These are phyloP conservation scores for Callosobruchus maculatus DNA, from an alignment of 2,888 invertebrate genomes.

Conservation along the genomic window DNA sequence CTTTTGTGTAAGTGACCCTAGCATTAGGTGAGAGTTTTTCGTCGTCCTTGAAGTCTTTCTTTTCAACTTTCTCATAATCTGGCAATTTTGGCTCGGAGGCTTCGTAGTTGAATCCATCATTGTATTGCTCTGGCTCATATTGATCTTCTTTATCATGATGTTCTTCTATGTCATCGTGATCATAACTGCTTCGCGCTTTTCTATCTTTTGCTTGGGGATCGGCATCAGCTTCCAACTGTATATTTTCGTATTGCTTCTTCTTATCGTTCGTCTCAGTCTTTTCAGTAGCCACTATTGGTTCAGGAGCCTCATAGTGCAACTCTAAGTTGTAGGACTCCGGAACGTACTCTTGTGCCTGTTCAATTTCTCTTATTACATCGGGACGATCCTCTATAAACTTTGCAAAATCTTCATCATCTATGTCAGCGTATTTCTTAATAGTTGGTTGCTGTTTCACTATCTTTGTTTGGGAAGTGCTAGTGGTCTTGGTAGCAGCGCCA, in stretches of 20 bases:
- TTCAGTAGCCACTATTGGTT: constrained; percentile 14
- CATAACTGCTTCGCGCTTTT: constrained; percentile 1
- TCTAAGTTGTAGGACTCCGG: constrained; percentile 33
- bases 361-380: background rate
- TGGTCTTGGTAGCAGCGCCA: background rate
- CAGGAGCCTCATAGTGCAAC: constrained; percentile 20
- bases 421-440: background rate
- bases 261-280: constrained; percentile 13
- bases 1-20: constrained; percentile 26
- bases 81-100: constrained; percentile 19
- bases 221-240: background rate
- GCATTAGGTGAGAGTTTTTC: constrained; percentile 37
- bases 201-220: background rate
- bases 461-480: background rate
- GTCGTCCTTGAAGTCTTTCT: constrained; percentile 30
- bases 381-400: background rate
- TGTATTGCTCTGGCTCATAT: constrained; percentile 30
- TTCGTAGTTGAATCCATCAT: constrained; percentile 22
- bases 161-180: constrained; percentile 14
- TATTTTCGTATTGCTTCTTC: background rate
- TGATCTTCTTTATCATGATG: background rate
- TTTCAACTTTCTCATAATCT: constrained; percentile 28
- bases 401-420: background rate
- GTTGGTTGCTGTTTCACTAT: background rate
- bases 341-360: background rate